Base-by-base conservation (phyloP, 2,888 invertebrate species). In the Synergus gifuensis region DNA sequence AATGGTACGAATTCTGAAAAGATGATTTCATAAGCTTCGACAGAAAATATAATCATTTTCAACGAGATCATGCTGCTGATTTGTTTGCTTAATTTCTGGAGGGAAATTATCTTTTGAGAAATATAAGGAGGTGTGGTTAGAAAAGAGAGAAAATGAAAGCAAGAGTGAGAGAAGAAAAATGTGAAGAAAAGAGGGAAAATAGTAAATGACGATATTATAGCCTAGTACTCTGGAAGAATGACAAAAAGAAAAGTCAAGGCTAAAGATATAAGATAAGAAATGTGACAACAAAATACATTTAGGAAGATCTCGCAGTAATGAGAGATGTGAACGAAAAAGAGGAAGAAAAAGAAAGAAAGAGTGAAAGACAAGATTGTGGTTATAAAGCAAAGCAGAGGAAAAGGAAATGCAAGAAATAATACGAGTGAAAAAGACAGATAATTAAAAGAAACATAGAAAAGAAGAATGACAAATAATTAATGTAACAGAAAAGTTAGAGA, bases 341-440 rank as follows among this genome's bases (percentile, higher is more conserved):
- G 22, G 14, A 66, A 77, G 58, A 77, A 69, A 62, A 66, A 79
- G 58, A 77, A 69, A 62, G 78, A 81, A 83, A 79, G 73, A 78
- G n/a, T 49, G 8, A 49, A 12, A 8, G 8, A 49, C 49, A 49
- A 49, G 49, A 49, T n/a, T 49, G 16, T 49, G 28, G 28, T 28
- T 28, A 28, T 28, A 28, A 28, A 28, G 28, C 28, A 28, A 28
- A 28, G 28, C 3, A 58, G 18, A 28, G 22, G 14, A 66, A 77
- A 28, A 28, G 28, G 58, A 77, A 69, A 62, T 28, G 28, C 28
- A 66, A 79, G 58, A 77, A 69, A 62, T 76, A 4, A 36, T 36
- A 36, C 36, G 36, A 7, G 36, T 36, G 36, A 36, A 58, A 18
- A n/a, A 58, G 54, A 58, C 18, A 9, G 18, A 58, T 58, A 18